Percentiles rank a stretch among this genome's conserved stretches.
Conservation (phyloP, 1,140 invertebrate genomes). For the Ganaspis sp. region DNA sequence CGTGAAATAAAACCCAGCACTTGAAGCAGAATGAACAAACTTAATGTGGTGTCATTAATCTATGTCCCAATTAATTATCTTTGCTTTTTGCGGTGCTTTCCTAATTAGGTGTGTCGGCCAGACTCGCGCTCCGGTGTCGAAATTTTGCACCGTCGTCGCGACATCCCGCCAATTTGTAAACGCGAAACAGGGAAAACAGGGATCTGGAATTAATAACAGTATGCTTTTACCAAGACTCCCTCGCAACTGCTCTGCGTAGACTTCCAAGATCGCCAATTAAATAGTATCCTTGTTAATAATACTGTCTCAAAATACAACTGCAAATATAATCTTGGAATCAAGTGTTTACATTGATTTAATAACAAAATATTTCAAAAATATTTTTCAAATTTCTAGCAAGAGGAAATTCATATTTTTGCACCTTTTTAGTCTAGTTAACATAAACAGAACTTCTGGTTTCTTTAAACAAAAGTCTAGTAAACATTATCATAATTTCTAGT, state of each 20-base stretch:
- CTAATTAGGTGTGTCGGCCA: conserved; percentile 66
- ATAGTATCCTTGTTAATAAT: not conserved
- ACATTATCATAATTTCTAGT: no score
- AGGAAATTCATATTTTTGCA: no score
- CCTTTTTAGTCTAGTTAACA: no score
- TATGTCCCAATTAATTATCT: conserved; percentile 71
- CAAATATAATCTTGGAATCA: no score
- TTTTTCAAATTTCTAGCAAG: no score
- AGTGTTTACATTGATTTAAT: no score
- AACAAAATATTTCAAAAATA: no score
- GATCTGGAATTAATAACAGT: conserved; percentile 58
- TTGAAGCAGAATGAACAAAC: conserved; percentile 43
- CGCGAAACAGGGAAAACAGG: conserved; percentile 59
- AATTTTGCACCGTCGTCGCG: conserved; percentile 69
- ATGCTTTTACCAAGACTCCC: conserved; percentile 44
- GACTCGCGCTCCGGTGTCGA: conserved; percentile 66
- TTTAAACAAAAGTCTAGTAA: no score
- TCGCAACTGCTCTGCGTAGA: not conserved
- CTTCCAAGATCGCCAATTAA: conserved; percentile 16
- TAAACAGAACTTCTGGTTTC: no score
- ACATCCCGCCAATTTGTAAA: conserved; percentile 69
- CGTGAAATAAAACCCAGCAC: conserved; percentile 51
- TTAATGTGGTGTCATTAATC: conserved; percentile 69
- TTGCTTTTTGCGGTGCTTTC: conserved; percentile 59
- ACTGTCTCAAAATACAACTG: no score